Base-by-base conservation (phyloP, 1,140 invertebrate species). In the Neodiprion pinetum region DNA sequence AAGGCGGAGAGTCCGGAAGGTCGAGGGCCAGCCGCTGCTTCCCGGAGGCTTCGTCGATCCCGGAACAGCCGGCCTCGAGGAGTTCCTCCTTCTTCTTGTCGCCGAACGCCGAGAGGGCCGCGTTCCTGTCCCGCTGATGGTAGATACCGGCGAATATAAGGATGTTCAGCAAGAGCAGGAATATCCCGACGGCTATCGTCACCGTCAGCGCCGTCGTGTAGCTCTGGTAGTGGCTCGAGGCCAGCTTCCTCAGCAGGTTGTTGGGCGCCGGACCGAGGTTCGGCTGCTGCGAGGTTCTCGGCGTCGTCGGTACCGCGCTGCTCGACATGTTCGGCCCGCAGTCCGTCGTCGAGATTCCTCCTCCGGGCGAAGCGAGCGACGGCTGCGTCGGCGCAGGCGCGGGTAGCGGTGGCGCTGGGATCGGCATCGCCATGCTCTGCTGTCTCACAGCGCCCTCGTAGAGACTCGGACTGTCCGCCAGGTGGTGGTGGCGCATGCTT, bases 111-210 rank as follows among this genome's bases (percentile, higher is more conserved):
- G 69, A 90, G 86, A 71, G 91, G 86, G 80, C 50, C 0, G 79
- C 79, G 70, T 84, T 83, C 48, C 94, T 91, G 79, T 96, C 94
- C 9, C 96, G 91, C 84, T 98, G 96, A 82, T 97, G 96, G 83
- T 97, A 98, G 65, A 98, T 96, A 48, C 96, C 96, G 50, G 96
- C 96, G 82, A 98, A 98, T 71, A 99, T 97, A 1, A 98, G 90
- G 9, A 98, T 93, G 85, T 99, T 99, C 2, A 99, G 90, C 9
- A 98, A 90, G 5, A 99, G 90, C 9, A 96, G 89, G 74, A 95
- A 95, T 75, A 94, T 97, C 0, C 97, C 97, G 2, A 98, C 95
- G 0, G 96, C 96, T 72, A 98, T 96, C 0, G 96, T 98, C 4
- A 98, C 94, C n/a, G 95, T 95, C 1, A 98, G 88, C 0, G 96